Percentiles rank a stretch among this genome's conserved stretches.
Conservation (phyloP, 2,888 invertebrate genomes). For the Tineola bisselliella region DNA sequence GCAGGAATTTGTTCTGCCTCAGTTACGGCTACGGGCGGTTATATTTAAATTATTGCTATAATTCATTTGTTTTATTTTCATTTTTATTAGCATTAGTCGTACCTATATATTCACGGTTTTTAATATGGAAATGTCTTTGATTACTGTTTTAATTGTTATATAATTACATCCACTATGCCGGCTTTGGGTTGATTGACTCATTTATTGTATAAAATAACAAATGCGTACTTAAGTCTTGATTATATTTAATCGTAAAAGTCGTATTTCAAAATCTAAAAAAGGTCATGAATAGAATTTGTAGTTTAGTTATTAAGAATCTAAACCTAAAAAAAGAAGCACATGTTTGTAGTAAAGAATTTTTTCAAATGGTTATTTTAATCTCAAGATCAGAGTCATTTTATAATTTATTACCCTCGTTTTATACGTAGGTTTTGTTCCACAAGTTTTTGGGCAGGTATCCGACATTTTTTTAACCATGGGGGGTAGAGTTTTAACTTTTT, state of each 20-base stretch:
- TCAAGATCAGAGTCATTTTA: not conserved
- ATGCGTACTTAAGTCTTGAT: too few species aligned
- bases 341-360: not conserved
- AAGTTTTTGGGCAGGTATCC: not conserved
- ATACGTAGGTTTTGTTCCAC: not conserved
- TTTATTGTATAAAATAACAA: too few species aligned
- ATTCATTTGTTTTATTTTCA: not conserved
- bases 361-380: slow-evolving; percentile 6
- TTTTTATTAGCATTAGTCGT: not conserved
- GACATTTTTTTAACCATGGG: slow-evolving; percentile 1
- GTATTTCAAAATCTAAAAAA: too few species aligned
- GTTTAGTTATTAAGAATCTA: not conserved
- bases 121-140: too few species aligned
- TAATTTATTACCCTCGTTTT: not conserved
- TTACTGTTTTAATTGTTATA: too few species aligned
- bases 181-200: too few species aligned
- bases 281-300: not conserved
- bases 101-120: not conserved
- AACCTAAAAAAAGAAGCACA: not conserved
- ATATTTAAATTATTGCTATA: not conserved
- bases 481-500: not conserved
- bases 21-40: not conserved
- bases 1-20: not conserved
- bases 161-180: too few species aligned
- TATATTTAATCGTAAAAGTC: too few species aligned